Percentiles rank a stretch among this genome's conserved stretches.
Conservation (phyloP, 2,113 vertebrate species). For the Salminus brasiliensis region DNA sequence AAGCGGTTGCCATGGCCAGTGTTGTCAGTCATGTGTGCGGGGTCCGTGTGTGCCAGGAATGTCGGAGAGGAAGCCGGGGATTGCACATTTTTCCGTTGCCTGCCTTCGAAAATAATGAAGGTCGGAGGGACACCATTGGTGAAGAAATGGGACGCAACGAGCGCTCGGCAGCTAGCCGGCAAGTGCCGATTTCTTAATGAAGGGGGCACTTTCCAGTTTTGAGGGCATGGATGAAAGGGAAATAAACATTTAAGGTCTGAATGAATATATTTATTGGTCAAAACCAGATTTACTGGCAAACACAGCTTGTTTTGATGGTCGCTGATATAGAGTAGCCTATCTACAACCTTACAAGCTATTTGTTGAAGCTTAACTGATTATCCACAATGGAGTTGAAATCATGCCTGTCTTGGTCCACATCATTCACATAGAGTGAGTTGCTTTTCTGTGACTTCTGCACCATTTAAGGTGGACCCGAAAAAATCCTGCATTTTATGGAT, state of each 20-base stretch:
- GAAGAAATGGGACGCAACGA: background rate
- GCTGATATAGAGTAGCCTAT: no score
- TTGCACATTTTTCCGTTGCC: conserved; percentile 22
- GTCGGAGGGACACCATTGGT: background rate
- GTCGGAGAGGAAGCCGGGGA: conserved; percentile 46
- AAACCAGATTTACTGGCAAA: background rate
- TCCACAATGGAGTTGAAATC: no score
- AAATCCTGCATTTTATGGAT: no score
- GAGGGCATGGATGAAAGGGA: background rate
- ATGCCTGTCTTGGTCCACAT: no score
- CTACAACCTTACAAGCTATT: no score
- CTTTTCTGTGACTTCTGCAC: no score
- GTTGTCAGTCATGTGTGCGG: conserved; percentile 65
- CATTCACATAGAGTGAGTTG: no score
- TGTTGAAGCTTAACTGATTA: no score
- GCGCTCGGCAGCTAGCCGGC: background rate
- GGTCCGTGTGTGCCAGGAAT: conserved; percentile 63
- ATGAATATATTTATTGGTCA: background rate
- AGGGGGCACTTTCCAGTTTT: background rate
- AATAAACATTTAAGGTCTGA: background rate
- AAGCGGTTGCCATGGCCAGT: conserved; percentile 80
- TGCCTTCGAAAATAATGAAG: conserved; percentile 11
- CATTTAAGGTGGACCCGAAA: no score
- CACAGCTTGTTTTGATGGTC: no score
- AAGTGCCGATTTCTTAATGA: background rate